Base-by-base conservation (phyloP, 2,888 invertebrate genomes). In the Erebia epiphron region DNA sequence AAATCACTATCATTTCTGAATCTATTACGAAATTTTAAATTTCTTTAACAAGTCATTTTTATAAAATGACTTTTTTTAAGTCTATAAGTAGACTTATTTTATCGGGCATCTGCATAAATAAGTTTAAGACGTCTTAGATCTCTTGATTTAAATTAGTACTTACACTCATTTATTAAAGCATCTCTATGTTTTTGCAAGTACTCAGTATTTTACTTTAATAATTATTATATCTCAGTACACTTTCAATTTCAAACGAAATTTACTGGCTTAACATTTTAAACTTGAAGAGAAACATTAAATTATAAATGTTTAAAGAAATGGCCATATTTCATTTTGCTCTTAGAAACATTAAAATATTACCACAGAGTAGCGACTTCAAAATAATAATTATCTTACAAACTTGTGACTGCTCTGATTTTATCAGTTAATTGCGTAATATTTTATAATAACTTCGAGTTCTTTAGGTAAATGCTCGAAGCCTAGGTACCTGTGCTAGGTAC, bases 211-310 rank as follows among this genome's bases (percentile, higher is more conserved):
- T n/a, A 41, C 35, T n/a, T 35, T 26, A 57, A 57, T 14, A 41
- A 1, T 35, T 41, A 58, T 41, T 58, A 41, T 41, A n/a, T 16
- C 41, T 58, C 10, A 35, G 11, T 58, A 58, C 41, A 58, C 58
- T 58, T 58, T 8, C n/a, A 41, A 41, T 35, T 58, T 58, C 41
- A 58, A 58, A 41, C 58, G 35, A 9, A 58, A 58, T 58, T 58
- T n/a, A 58, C 58, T 35, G 35, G 35, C 35, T 35, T 35, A 5
- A 35, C 35, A 57, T 57, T 26, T 57, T 5, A 57, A 35, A 41
- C n/a, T 35, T 35, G n/a, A 14, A 58, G 0, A 41, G 41, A 41
- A 41, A 58, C 41, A 58, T 41, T 58, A n/a, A 41, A 58, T 58
- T 58, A 1, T n/a, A n/a, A 14, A 8, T 35, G 35, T 35, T 35